Percentiles rank a stretch among this genome's conserved stretches.
Evolutionary conservation across 2,888 invertebrate genomes (phyloP).

Genomic region (Gastrophysa polygoni): DNA sequence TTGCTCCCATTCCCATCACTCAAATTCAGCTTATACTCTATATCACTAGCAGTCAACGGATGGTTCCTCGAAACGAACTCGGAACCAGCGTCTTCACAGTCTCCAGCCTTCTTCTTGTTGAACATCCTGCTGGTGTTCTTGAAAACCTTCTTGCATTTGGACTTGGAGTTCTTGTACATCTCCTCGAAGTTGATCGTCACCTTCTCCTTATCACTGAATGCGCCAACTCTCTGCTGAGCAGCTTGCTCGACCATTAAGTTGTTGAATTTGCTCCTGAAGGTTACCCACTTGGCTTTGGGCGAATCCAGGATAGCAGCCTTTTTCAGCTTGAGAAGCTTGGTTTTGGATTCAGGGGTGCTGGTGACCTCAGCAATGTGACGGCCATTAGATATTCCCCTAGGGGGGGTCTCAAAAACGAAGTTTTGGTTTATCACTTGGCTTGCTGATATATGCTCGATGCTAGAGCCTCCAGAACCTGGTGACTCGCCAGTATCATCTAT

Average conservation of each 20-base stretch:
- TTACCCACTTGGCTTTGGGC: conserved; percentile 51
- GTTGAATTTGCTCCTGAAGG: conserved; percentile 52
- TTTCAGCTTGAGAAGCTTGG: conserved; percentile 46
- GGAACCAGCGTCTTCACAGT: conserved; percentile 40
- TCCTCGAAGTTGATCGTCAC: conserved; percentile 53
- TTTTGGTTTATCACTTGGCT: conserved; percentile 46
- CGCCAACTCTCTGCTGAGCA: conserved; percentile 54
- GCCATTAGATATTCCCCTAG: conserved; percentile 16
- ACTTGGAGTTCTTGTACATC: conserved; percentile 55
- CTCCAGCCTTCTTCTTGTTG: conserved; percentile 40
- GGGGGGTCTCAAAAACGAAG: neutral
- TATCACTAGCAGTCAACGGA: conserved; percentile 45
- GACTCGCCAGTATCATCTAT: conserved; percentile 28
- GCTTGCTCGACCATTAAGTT: conserved; percentile 53
- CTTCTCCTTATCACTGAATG: conserved; percentile 51
- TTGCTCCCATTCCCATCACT: conserved; percentile 17
- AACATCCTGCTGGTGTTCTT: conserved; percentile 53
- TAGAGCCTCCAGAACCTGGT: conserved; percentile 46
- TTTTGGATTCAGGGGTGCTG: conserved; percentile 49
- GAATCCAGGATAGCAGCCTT: conserved; percentile 45
- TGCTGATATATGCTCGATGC: conserved; percentile 55
- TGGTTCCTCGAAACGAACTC: conserved; percentile 36
- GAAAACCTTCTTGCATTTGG: conserved; percentile 54
- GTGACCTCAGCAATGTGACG: conserved; percentile 39
- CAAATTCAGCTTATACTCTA: conserved; percentile 49